Conservation (phyloP, 2,888 invertebrate genomes). For the Microplitis deprimator region DNA sequence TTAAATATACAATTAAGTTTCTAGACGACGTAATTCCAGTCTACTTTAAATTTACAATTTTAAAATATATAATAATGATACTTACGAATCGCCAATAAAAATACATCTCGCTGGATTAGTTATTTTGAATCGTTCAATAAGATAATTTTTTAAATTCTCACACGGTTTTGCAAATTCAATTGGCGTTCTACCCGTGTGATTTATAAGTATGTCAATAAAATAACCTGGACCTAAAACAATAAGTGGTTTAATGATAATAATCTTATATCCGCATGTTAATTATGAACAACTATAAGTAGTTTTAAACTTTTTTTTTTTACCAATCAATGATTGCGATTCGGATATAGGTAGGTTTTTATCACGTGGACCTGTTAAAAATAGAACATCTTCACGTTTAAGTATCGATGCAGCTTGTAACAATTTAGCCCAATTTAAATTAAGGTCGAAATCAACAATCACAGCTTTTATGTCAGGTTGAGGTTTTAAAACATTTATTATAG, state of each 20-base stretch:
- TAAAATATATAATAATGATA: slow-evolving; percentile 13
- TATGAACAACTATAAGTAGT: neutral
- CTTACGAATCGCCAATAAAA: slow-evolving; percentile 67
- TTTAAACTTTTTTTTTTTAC: slow-evolving; percentile 58
- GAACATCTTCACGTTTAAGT: slow-evolving; percentile 72
- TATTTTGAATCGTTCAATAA: slow-evolving; percentile 61
- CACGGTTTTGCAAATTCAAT: slow-evolving; percentile 74
- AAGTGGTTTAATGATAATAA: neutral
- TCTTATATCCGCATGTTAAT: neutral
- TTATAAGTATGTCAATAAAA: slow-evolving; percentile 71
- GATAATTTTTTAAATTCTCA: slow-evolving; percentile 61
- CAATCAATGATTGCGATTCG: slow-evolving; percentile 67
- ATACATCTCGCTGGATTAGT: slow-evolving; percentile 57
- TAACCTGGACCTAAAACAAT: slow-evolving; percentile 69
- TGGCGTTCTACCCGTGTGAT: slow-evolving; percentile 70
- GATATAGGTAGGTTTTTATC: slow-evolving; percentile 71
- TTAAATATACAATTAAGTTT: neutral
- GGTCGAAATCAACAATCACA: slow-evolving; percentile 75
- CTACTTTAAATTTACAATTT: too few species aligned
- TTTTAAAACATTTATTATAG: slow-evolving; percentile 35
- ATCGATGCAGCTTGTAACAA: slow-evolving; percentile 73
- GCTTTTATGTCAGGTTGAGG: slow-evolving; percentile 71
- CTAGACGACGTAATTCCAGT: too few species aligned
- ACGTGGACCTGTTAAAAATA: slow-evolving; percentile 73
- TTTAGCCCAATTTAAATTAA: slow-evolving; percentile 73